Conservation (phyloP, 2,797 vertebrate species). For the Chloroceryle inda region DNA sequence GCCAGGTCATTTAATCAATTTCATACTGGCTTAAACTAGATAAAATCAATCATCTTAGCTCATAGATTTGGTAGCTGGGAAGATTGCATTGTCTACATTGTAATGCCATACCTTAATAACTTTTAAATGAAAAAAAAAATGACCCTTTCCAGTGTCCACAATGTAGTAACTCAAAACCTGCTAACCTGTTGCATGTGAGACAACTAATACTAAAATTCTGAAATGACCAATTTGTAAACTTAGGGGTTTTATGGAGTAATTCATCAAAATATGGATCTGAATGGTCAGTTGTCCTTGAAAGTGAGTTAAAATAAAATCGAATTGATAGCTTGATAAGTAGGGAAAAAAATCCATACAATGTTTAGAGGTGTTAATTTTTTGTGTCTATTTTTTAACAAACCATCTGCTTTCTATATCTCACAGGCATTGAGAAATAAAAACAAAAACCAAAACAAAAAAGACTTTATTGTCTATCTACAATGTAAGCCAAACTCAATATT, state of each 20-base stretch:
- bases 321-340: rapidly evolving
- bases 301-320: neutral
- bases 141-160: neutral
- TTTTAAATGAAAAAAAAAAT: neutral
- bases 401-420: neutral
- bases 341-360: neutral
- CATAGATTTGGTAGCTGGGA: conserved; percentile 35
- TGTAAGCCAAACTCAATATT: neutral
- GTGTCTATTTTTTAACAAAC: neutral
- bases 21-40: conserved; percentile 61
- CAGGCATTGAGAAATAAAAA: neutral
- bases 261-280: neutral
- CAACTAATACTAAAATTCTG: neutral
- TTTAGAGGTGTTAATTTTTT: neutral
- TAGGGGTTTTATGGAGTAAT: neutral
- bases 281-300: neutral
- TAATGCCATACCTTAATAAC: neutral
- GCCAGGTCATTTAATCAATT: conserved; percentile 59
- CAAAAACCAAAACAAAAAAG: neutral
- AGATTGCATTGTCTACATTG: neutral
- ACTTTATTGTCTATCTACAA: neutral
- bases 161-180: neutral
- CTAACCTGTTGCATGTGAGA: neutral
- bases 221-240: neutral
- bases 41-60: conserved; percentile 57